Conservation (phyloP, 2,888 invertebrate genomes). For the Sminthurinus aureus region DNA sequence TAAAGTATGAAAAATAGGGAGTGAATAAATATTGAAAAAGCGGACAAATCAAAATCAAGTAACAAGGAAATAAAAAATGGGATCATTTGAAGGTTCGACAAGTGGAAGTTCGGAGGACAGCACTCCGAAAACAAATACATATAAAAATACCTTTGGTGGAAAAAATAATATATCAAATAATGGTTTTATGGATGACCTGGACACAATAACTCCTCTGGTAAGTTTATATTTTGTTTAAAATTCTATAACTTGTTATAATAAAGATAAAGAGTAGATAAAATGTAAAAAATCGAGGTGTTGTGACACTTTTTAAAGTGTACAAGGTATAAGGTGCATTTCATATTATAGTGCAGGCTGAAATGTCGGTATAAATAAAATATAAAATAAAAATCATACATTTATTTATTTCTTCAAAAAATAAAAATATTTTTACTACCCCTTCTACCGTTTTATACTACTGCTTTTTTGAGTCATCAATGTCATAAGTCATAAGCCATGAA, state of each 20-base stretch:
- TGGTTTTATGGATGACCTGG: constrained; percentile 25
- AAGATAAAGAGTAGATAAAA: no score
- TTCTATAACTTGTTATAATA: no score
- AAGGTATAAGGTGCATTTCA: background rate
- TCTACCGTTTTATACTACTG: no score
- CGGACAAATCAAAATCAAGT: background rate
- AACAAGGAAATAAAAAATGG: background rate
- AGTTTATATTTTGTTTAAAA: background rate
- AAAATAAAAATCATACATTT: no score
- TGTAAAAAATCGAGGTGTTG: background rate
- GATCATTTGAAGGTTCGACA: background rate
- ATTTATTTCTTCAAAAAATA: no score
- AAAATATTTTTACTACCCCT: no score
- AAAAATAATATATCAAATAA: constrained; percentile 27
- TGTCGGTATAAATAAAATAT: no score
- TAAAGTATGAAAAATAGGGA: background rate
- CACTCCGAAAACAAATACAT: constrained; percentile 12
- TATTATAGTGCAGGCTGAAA: no score
- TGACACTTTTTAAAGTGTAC: background rate
- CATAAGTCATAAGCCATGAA: no score
- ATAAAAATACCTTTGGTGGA: constrained; percentile 38
- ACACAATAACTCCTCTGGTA: constrained; percentile 34
- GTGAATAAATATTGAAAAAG: background rate
- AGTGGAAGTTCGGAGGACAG: background rate
- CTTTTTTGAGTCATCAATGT: no score